Evolutionary conservation across 1,140 invertebrate genomes (phyloP).

Genomic region (Rhizoglyphus robini): DNA sequence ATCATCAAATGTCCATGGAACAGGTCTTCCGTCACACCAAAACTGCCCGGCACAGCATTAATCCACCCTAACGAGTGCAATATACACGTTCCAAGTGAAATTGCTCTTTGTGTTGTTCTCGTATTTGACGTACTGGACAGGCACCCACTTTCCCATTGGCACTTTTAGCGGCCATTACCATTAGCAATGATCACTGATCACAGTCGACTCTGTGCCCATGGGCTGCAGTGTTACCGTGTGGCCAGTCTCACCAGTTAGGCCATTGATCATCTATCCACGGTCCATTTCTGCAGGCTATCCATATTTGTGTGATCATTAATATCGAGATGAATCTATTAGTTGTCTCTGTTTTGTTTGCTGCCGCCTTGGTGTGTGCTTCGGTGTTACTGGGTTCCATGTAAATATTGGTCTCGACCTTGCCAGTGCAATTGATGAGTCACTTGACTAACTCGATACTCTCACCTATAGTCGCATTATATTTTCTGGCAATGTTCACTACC

Average conservation of each 20-base stretch:
- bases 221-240: background rate
- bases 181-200: too few species aligned
- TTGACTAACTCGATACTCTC: background rate
- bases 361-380: background rate
- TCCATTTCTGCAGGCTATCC: constrained; percentile 8
- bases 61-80: too few species aligned
- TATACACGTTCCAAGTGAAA: background rate
- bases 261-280: background rate
- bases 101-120: background rate
- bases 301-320: constrained; percentile 7
- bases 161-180: constrained; percentile 6
- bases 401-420: too few species aligned
- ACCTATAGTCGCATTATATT: background rate
- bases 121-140: background rate
- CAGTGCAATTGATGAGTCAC: background rate
- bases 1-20: too few species aligned
- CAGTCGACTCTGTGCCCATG: background rate
- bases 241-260: background rate
- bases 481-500: background rate
- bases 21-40: too few species aligned
- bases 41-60: too few species aligned
- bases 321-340: constrained; percentile 1
- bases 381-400: too few species aligned
- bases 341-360: background rate
- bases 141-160: constrained; percentile 1